phyloP scores from a whole-genome alignment of 1,140 invertebrate species.

The Drosophila parabipectinata region DNA sequence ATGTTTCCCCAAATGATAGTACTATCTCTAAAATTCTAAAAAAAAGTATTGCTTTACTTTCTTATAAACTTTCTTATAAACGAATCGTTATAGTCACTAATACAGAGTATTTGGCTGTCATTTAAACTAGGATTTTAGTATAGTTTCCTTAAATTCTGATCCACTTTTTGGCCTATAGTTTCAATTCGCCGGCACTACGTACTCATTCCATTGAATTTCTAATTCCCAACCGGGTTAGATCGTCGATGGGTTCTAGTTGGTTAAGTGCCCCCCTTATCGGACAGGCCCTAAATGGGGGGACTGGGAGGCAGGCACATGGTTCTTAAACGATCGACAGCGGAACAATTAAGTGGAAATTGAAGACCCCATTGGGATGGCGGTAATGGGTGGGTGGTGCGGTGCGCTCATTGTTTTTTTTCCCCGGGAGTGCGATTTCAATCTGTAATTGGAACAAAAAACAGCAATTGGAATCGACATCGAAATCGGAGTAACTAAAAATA shows the following conservation, averaged over 20 bases:
- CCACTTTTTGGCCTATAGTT: slow-evolving; percentile 9
- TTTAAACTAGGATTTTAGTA: not conserved
- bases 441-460: not conserved
- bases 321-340: slow-evolving; percentile 28
- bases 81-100: too few species aligned
- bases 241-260: slow-evolving; percentile 3
- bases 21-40: too few species aligned
- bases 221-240: slow-evolving; percentile 1
- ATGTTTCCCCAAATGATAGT: too few species aligned
- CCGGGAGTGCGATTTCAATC: slow-evolving; percentile 42
- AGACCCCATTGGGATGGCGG: slow-evolving; percentile 3
- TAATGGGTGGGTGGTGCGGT: not conserved
- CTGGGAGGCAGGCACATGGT: slow-evolving; percentile 11
- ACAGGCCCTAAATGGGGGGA: not conserved
- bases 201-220: not conserved
- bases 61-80: too few species aligned
- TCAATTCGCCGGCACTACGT: not conserved
- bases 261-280: slow-evolving; percentile 19
- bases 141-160: slow-evolving; percentile 3
- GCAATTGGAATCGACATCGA: not conserved
- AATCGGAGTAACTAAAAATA: slow-evolving; percentile 10
- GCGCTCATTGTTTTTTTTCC: slow-evolving; percentile 21
- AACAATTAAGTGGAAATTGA: slow-evolving; percentile 37
- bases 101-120: not conserved
- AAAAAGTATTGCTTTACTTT: too few species aligned